Base-by-base conservation (phyloP, 2,888 invertebrate genomes). In the Laspeyria flexula region DNA sequence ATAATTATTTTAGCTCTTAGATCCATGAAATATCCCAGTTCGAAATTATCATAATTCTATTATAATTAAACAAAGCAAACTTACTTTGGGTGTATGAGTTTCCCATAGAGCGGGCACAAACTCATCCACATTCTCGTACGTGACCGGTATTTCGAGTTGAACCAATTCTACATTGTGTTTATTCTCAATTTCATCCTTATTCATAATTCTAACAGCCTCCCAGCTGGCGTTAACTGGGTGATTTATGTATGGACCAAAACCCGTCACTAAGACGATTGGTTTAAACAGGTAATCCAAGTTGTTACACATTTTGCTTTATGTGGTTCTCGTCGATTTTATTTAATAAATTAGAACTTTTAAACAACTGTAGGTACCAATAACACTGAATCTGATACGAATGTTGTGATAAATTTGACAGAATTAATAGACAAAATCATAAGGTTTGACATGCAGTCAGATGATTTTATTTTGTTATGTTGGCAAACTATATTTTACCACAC, bases 201-300 rank as follows among this genome's bases (percentile, higher is more conserved):
- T 90, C 67, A 96, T 88, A 45, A 93, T 76, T 75, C 95, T 94
- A 0, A 97, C 97, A 3, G 95, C 95, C 79, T 96, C 95, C 97
- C 97, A 97, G 78, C 97, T 97, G 0, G 97, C 95, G 80, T 97
- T 97, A 7, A 96, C 88, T 16, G 86, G 84, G 75, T 97, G 95
- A 30, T 88, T 87, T 5, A 91, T 81, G 84, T 97, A 97, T 0
- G 97, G 97, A 0, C 97, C 97, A 85, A 97, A 97, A 4, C 97
- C 97, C 57, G 95, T 95, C 10, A 96, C 92, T 21, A 96, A 68
- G 33, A 95, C 89, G 56, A 91, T 83, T 1, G 88, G 87, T 56
- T 82, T 86, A 27, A 84, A 79, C 43, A 81, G 59, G 34, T 50
- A 72, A 61, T 86, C 85, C 3, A 83, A 55, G 16, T 83, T 80